phyloP scores from a whole-genome alignment of 2,888 invertebrate species.

The Rhabditophanes sp. region DNA sequence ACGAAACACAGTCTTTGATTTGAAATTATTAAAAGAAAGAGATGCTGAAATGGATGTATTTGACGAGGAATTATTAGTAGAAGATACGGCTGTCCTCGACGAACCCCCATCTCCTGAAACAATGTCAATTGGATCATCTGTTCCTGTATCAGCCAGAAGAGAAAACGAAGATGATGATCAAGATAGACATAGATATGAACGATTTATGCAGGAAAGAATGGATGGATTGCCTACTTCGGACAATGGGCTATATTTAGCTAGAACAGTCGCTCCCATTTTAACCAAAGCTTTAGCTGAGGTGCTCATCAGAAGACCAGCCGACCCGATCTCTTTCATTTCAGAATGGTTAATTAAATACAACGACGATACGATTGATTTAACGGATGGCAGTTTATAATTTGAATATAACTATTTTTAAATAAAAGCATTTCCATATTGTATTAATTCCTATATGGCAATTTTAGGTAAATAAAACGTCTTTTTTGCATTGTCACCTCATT shows the following conservation, averaged over 20 bases:
- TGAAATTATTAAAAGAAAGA: conserved; percentile 38
- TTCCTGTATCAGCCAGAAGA: background rate
- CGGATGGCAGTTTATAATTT: conserved; percentile 5
- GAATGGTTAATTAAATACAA: conserved; percentile 46
- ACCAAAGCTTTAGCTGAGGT: conserved; percentile 46
- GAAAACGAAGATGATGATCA: conserved; percentile 15
- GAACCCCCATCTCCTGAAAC: conserved; percentile 17
- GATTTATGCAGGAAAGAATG: conserved; percentile 23
- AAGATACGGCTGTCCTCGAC: conserved; percentile 13
- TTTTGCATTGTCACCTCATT: too few relatives aligned
- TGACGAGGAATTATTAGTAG: conserved; percentile 11
- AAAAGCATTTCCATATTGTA: background rate
- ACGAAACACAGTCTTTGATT: conserved; percentile 57
- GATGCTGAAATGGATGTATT: conserved; percentile 20
- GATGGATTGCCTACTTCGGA: conserved; percentile 44
- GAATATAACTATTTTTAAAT: conserved; percentile 1
- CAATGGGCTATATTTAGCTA: conserved; percentile 46
- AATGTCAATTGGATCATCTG: conserved; percentile 7
- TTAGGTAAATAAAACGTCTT: too few relatives aligned
- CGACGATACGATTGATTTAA: too few relatives aligned
- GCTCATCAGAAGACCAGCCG: conserved; percentile 45
- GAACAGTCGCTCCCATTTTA: conserved; percentile 45
- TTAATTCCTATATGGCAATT: too few relatives aligned
- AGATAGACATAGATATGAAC: conserved; percentile 30
- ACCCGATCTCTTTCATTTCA: conserved; percentile 47